Base-by-base conservation (phyloP, 2,888 invertebrate genomes). In the Muscina levida region DNA sequence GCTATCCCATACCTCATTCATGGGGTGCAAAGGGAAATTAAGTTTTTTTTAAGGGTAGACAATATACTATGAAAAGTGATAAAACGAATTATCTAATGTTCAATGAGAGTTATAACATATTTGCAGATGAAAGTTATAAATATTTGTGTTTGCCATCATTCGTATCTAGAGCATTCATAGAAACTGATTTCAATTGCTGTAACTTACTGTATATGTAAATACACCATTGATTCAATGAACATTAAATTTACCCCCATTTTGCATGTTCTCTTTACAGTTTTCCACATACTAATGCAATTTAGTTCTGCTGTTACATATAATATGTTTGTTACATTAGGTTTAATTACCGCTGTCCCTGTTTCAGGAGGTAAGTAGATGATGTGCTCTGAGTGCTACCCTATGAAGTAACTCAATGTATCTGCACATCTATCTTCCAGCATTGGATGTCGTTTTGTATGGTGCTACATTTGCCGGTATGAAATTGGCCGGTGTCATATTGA, bases 381-480 rank as follows among this genome's bases (percentile, higher is more conserved):
- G 59, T 42, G n/a, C 15, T 44, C 2, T 22, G 19, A 22, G 15
- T 13, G 24, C 22, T 46, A 31, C 31, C 31, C 31, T 31, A 31
- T 31, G 31, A 5, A 31, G 24, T 57, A 24, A 1, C 5, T n/a
- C 15, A 57, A 31, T 8, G 31, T 31, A 2, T 67, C 24, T 15
- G 2, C 67, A 51, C 39, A 10, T 44, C 42, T 72, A 26, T 19
- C 31, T 67, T 79, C 17, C 81, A 97, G 97, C 97, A 53, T 91
- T 97, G 88, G 97, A 97, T 89, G 95, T 95, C 84, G 94, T 96
- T 72, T 91, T 97, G 77, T 97, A 97, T 89, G 94, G 95, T 72
- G 95, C 95, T 11, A 93, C 95, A 86, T 98, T 98, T 90, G 95
- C 95, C 87, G 97, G 97, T 53, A 98, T 98, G 98, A 97, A 97